phyloP scores from a whole-genome alignment of 2,113 vertebrate species.

The Lates calcarifer region DNA sequence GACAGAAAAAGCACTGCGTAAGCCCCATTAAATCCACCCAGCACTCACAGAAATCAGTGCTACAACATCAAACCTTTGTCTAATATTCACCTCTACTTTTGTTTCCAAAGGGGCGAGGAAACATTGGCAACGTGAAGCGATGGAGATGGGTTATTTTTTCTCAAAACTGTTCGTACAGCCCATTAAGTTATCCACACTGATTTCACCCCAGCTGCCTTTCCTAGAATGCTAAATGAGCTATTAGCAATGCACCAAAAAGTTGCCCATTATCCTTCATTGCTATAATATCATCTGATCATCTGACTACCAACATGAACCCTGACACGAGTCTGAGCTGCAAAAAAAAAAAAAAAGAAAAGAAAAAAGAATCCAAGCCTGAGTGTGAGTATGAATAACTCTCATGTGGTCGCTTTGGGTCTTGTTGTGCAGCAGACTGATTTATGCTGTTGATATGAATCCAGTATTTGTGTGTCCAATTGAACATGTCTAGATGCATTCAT shows the following conservation, averaged over 20 bases:
- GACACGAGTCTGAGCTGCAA: slow-evolving; percentile 14
- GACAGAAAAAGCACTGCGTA: slow-evolving; percentile 24
- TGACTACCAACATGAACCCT: slow-evolving; percentile 11
- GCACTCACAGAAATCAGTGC: slow-evolving; percentile 11
- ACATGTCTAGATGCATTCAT: slow-evolving; percentile 30
- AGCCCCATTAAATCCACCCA: slow-evolving; percentile 46
- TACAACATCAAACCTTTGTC: slow-evolving; percentile 25
- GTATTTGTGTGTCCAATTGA: slow-evolving; percentile 6
- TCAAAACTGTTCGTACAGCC: slow-evolving; percentile 39
- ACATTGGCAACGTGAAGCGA: not conserved
- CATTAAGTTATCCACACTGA: slow-evolving; percentile 48
- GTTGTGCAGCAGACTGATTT: not conserved
- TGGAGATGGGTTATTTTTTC: slow-evolving; percentile 20
- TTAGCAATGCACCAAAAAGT: slow-evolving; percentile 41
- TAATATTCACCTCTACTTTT: slow-evolving; percentile 14
- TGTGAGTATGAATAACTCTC: not conserved
- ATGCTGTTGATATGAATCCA: not conserved
- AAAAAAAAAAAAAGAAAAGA: not conserved
- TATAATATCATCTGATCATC: slow-evolving; percentile 13
- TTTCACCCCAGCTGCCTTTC: slow-evolving; percentile 33
- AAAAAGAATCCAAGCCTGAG: not conserved
- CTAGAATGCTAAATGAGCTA: slow-evolving; percentile 42
- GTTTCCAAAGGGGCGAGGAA: slow-evolving; percentile 12
- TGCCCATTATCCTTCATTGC: slow-evolving; percentile 36
- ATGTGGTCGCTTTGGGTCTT: not conserved